Evolutionary conservation across 1,140 invertebrate genomes (phyloP), one percentile per base, ranked within the genome.

Genomic region (Marisa cornuarietis): DNA sequence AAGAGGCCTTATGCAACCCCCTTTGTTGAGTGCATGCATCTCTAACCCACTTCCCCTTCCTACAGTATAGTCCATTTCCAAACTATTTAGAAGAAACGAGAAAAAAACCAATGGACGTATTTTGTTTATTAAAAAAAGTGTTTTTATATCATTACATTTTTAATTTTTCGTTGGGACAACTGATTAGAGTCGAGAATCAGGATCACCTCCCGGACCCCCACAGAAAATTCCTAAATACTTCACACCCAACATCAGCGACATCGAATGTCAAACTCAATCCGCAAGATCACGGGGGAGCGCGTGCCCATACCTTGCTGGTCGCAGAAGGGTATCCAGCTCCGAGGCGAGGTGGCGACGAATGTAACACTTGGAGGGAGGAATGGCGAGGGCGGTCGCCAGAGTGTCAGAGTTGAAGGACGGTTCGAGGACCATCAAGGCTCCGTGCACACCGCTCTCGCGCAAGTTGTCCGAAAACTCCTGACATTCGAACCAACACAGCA

Each of bases 391-490:
- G 24, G 96, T 96, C 62, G 97, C 96, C 94, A 98, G 96, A 65
- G 96, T 97, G 88, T 98, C 97, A 51, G 96, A 96, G 77, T 95
- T 97, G 91, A 98, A 97, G 24, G 96, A 96, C 11, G 91, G 95
- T 88, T 98, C 97, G 83, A 98, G 90, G 61, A 98, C 96, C 26
- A 97, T 96, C 79, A 98, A 91, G 20, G 96, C 96, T 82, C 97
- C 96, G 87, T 98, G 96, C 1, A 98, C 96, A 83, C 97, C 97
- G 88, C 95, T 97, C 88, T 97, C 96, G 95, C 96, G 96, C n/a
- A 98, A 92, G 90, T 97, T 97, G 81, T 97, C 96, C 82, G 96
- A 95, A 88, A 97, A 98, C 92, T 98, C 97, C 87, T 91, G 76
- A 16, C 82, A 71, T 65, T 63, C 66, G 69, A 3, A 26, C 26